phyloP scores from a whole-genome alignment of 2,113 vertebrate species.

The Dasyornis broadbenti region DNA sequence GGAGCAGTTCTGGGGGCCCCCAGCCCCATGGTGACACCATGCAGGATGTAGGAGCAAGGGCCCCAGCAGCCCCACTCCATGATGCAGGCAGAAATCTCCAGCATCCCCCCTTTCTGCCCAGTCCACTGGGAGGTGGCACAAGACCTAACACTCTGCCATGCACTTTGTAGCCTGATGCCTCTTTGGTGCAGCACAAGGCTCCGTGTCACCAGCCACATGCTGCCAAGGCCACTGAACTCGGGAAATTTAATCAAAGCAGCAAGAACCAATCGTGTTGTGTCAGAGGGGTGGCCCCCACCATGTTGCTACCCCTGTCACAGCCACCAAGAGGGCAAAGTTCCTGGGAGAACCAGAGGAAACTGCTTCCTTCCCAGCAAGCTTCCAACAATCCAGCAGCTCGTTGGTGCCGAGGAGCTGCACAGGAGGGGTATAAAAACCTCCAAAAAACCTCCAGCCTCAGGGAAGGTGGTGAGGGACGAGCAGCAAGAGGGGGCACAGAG shows the following conservation, averaged over 20 bases:
- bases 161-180: background rate
- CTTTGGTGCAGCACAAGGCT: fast-evolving
- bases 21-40: background rate
- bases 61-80: background rate
- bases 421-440: background rate
- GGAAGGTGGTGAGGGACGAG: fast-evolving
- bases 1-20: background rate
- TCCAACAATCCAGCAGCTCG: background rate
- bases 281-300: background rate
- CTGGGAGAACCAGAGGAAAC: background rate
- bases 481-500: background rate
- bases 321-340: background rate
- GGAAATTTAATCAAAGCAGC: background rate
- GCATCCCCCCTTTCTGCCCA: background rate
- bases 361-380: background rate
- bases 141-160: fast-evolving
- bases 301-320: background rate
- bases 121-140: fast-evolving
- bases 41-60: background rate
- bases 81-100: background rate
- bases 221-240: background rate
- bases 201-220: fast-evolving
- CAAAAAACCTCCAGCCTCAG: background rate
- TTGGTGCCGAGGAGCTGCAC: fast-evolving
- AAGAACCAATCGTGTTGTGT: background rate